Percentiles rank a stretch among this genome's conserved stretches.
These are phyloP conservation scores for Styela clava DNA, from an alignment of 23 tunicate species.

Conservation along the genomic window DNA sequence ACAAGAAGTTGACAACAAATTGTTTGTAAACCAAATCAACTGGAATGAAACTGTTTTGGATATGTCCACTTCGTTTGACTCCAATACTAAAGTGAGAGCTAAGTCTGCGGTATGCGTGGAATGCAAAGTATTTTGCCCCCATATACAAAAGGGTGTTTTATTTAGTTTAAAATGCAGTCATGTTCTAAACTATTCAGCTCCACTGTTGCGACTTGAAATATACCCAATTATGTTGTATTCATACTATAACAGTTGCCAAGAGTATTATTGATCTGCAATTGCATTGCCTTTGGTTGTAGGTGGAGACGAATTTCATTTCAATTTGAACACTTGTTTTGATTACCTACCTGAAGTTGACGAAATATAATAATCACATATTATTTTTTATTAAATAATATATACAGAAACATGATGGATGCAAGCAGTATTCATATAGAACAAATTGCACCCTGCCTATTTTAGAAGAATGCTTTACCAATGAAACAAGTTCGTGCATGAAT, in stretches of 20 bases:
- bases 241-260: no score
- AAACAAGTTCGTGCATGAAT: slow-evolving; percentile 39
- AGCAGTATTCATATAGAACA: neutral
- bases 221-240: neutral
- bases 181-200: neutral
- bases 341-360: neutral
- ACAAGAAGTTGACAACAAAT: no score
- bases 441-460: neutral
- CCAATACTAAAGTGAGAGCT: neutral
- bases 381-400: no score
- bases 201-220: neutral
- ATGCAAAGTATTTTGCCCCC: no score
- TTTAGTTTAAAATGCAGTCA: neutral
- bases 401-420: neutral
- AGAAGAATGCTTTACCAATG: neutral
- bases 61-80: neutral
- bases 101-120: no score
- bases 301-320: no score
- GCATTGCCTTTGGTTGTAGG: no score
- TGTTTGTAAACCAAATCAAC: neutral
- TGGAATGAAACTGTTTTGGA: neutral
- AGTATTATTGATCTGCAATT: slow-evolving; percentile 33
- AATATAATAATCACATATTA: no score
- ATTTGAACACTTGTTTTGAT: neutral
- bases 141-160: neutral